Base-by-base conservation (phyloP, 2,888 invertebrate species). In the Metopia argyrocephala region DNA sequence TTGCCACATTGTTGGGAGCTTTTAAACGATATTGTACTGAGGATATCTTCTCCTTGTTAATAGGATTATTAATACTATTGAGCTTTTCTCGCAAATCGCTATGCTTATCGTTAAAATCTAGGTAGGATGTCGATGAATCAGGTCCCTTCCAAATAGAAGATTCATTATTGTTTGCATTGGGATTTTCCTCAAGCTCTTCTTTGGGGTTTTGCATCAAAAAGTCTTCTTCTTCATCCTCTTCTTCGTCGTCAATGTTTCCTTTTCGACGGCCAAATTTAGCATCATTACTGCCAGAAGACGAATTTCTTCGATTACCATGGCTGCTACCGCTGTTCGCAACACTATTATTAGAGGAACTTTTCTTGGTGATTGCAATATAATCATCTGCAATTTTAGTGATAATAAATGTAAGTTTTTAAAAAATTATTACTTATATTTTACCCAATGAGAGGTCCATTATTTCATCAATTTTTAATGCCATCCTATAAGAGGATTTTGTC, bases 361-460 rank as follows among this genome's bases (percentile, higher is more conserved):
- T 76, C n/a, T 78, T 82, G 28, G 73, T 66, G 18, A 78, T 78
- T 2, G 69, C 76, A 48, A 83, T 84, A 18, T 83, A 84, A 9
- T 82, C 82, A 50, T 84, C 83, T 83, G 57, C 5, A 28, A 21
- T 70, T 59, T 15, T 57, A 38, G 20, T n/a, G 6, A 28, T 28
- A 9, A 48, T 57, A 54, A 21, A 5, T 38, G 18, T 38, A 48
- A 18, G 9, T 46, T 27, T 15, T 2, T 25, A 9, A 23, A 9
- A 25, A 38, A 4, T 15, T 6, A 52, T 54, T n/a, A 27, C 12
- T 54, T 18, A 23, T 1, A 12, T 9, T 62, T 71, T 80, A 84
- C 85, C 85, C 28, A 85, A 76, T 0, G 85, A 84, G 76, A 85
- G 81, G 3, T 84, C 82, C 80, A 85, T 79, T 5, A 71, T 66